Evolutionary conservation across 2,888 invertebrate species (phyloP), one percentile per base, ranked within the genome.

Genomic region (Xylocampa areola): DNA sequence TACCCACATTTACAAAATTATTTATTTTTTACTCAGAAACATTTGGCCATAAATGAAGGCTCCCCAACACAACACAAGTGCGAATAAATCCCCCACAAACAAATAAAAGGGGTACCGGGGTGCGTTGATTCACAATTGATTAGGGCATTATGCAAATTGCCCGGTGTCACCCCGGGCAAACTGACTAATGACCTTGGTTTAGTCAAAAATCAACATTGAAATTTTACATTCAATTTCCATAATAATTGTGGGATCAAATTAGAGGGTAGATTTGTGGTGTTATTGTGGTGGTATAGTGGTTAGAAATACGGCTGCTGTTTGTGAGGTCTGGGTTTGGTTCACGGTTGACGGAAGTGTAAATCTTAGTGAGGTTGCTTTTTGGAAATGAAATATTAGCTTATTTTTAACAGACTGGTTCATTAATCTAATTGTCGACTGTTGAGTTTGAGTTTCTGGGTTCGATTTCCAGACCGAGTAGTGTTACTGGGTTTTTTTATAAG

Each of bases 151-250:
- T 73, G 76, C 52, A 73, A 73, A 76, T 72, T 33, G 19, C 21
- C 65, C 29, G 36, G 33, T 21, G 47, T 50, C 51, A 53, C 49
- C 61, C 16, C 45, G 27, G 45, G 25, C 8, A 19, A 10, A 8
- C 36, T 50, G 52, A 45, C 55, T 51, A 50, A 53, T 49, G 62
- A 49, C 60, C 52, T 69, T 60, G 51, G 47, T 23, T 36, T 51
- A 48, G 68, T 68, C 65, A 73, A 76, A 64, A 68, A 62, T 73
- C 73, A 76, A 68, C 76, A 68, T 55, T 68, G 51, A 57, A n/a
- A 76, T 57, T 55, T 72, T 51, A 39, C 40, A 66, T 61, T 57
- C 25, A 51, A 72, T 74, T 69, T 72, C 36, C 51, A 59, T 58
- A 41, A 17, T 52, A 27, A 61, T 64, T 55, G 30, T 52, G 23